Base-by-base conservation (phyloP, 1,140 invertebrate genomes). In the Eueides isabella region DNA sequence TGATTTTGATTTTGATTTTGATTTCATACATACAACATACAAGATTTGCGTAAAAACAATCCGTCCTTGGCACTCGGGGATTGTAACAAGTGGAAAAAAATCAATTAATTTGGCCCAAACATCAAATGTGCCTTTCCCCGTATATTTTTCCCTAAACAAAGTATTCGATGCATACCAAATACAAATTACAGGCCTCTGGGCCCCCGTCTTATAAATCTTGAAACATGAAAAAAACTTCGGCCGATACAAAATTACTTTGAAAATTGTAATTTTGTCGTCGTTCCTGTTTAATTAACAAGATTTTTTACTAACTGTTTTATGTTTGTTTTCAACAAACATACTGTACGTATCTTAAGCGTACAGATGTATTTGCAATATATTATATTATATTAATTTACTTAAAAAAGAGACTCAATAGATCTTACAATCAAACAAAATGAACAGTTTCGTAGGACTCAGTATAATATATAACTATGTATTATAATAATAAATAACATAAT, bases 201-300 rank as follows among this genome's bases (percentile, higher is more conserved):
- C 44, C 19, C 44, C 9, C 44, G 16, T 23, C 19, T 55, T 23
- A 23, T 23, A 55, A 55, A 19, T 55, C 44, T 23, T 7, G 44
- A 23, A 55, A 55, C 19, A 55, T 55, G 44, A 55, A 55, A 55
- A n/a, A 19, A 55, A 55, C 44, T 55, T 55, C 19, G 44, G 19
- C 44, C 44, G 44, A 55, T 55, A 55, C 44, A 55, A 55, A 55
- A 55, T 55, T 55, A 55, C 44, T 55, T 55, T 55, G n/a, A 19
- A 23, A 55, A 55, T 55, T 55, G 19, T 55, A 55, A 55, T 55
- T 55, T 19, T 55, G 44, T 55, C 44, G 12, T 55, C 48, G 48
- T 55, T 4, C 3, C 12, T 26, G 19, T 55, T 12, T 26, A 55
- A 55, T 55, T 55, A 55, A 55, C 9, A 9, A 23, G 1, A n/a